phyloP scores from a whole-genome alignment of 2,797 vertebrate species.

The Australoheros facetus region DNA sequence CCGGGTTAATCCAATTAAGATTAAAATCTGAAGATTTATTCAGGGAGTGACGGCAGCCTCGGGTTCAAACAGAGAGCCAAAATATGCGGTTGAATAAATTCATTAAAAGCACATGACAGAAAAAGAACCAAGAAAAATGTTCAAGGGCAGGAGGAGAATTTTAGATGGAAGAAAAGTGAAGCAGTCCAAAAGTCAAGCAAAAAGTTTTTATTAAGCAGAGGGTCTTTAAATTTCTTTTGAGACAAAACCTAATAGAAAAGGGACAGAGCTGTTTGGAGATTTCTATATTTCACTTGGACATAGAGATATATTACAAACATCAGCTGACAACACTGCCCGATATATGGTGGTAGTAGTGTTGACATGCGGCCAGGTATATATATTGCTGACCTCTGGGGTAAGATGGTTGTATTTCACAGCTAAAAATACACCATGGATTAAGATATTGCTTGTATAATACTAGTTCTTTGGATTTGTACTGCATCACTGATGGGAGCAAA shows the following conservation, averaged over 20 bases:
- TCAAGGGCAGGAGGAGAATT: background rate
- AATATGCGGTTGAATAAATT: conserved; percentile 33
- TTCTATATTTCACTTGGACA: background rate
- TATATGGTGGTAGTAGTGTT: background rate
- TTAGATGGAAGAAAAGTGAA: background rate
- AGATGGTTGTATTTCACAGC: background rate
- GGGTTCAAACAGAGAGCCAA: conserved; percentile 14
- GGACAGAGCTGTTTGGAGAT: background rate
- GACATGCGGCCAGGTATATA: background rate
- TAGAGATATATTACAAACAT: background rate
- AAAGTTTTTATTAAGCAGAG: conserved; percentile 13
- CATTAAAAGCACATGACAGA: conserved; percentile 16
- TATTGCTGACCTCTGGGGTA: background rate
- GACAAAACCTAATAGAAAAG: background rate
- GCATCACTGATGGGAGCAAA: background rate
- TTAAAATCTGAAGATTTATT: conserved; percentile 9
- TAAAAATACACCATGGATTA: background rate
- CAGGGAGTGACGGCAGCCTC: background rate
- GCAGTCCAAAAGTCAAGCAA: background rate
- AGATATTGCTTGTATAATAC: background rate
- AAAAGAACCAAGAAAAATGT: background rate
- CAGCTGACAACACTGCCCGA: background rate
- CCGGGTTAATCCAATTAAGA: conserved; percentile 39
- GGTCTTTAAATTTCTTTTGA: background rate
- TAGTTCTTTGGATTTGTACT: background rate